phyloP scores from a whole-genome alignment of 2,888 invertebrate species.

The Nemoura dubitans region DNA sequence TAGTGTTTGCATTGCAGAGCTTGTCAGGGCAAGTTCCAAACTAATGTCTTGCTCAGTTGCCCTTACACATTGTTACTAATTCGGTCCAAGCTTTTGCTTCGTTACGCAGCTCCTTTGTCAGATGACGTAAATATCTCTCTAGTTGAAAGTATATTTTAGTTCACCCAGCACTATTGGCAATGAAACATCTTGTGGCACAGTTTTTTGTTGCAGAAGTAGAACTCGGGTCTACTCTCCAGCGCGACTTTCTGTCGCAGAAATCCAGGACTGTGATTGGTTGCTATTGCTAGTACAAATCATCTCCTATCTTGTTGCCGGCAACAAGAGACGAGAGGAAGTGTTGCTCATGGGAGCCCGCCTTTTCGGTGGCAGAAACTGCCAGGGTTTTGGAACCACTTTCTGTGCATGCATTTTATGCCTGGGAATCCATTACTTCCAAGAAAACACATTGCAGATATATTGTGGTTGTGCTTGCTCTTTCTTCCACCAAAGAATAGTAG shows the following conservation, averaged over 20 bases:
- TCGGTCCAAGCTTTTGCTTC: not conserved
- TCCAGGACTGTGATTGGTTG: not conserved
- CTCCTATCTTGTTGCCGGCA: not conserved
- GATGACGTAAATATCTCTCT: not conserved
- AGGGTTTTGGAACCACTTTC: not conserved
- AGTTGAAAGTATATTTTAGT: not conserved
- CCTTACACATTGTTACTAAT: not conserved
- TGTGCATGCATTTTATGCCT: not conserved
- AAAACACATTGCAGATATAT: not conserved
- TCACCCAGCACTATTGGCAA: not conserved
- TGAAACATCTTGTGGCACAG: not conserved
- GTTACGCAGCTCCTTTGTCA: not conserved
- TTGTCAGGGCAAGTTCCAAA: not conserved
- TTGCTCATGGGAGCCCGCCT: constrained; percentile 1
- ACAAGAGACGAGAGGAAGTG: not conserved
- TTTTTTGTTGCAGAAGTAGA: constrained; percentile 7
- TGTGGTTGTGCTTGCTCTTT: no score
- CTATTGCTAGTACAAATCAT: not conserved
- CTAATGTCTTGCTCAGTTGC: not conserved
- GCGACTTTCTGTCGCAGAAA: not conserved
- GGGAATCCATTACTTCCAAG: not conserved
- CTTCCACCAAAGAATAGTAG: no score
- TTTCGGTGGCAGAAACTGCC: not conserved
- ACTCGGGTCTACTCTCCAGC: not conserved
- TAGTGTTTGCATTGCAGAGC: not conserved